Percentiles rank a stretch among this genome's conserved stretches.
Evolutionary conservation across 1,140 invertebrate genomes (phyloP).

Genomic region (Meloidogyne exigua): DNA sequence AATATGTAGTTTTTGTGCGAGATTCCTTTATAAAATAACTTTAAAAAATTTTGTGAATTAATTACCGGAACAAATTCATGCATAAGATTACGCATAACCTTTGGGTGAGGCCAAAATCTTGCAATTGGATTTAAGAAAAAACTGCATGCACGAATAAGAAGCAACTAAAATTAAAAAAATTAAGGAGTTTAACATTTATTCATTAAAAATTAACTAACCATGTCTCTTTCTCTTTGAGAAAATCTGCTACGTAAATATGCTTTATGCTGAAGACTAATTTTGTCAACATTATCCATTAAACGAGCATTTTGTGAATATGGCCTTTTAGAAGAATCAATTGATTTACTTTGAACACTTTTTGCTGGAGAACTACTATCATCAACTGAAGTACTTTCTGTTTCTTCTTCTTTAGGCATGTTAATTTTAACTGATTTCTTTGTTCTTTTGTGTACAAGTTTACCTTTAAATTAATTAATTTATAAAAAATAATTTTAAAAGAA

Average conservation of each 20-base stretch:
- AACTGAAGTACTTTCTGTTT: neutral
- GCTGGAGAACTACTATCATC: neutral
- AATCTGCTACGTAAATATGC: slow-evolving; percentile 51
- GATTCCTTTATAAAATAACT: slow-evolving; percentile 37
- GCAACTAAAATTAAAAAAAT: slow-evolving; percentile 34
- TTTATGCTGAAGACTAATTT: slow-evolving; percentile 35
- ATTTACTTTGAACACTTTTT: slow-evolving; percentile 1
- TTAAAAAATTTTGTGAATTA: neutral
- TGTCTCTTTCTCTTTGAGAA: slow-evolving; percentile 49
- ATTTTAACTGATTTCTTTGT: slow-evolving; percentile 7
- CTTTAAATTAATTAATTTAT: neutral
- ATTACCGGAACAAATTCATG: slow-evolving; percentile 59
- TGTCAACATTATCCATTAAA: slow-evolving; percentile 48
- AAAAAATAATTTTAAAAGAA: neutral
- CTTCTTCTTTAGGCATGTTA: neutral
- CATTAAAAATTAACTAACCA: slow-evolving; percentile 47
- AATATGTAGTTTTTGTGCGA: slow-evolving; percentile 47
- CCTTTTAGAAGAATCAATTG: neutral
- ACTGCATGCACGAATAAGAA: slow-evolving; percentile 58
- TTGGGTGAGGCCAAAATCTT: slow-evolving; percentile 60
- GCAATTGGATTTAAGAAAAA: slow-evolving; percentile 60
- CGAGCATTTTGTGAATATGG: slow-evolving; percentile 33
- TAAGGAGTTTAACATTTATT: too few species aligned
- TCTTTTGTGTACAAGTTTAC: neutral
- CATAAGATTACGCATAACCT: slow-evolving; percentile 59